Conservation (phyloP, 35 echinoderm and acorn worm genomes). For the Chiridota heheva region DNA sequence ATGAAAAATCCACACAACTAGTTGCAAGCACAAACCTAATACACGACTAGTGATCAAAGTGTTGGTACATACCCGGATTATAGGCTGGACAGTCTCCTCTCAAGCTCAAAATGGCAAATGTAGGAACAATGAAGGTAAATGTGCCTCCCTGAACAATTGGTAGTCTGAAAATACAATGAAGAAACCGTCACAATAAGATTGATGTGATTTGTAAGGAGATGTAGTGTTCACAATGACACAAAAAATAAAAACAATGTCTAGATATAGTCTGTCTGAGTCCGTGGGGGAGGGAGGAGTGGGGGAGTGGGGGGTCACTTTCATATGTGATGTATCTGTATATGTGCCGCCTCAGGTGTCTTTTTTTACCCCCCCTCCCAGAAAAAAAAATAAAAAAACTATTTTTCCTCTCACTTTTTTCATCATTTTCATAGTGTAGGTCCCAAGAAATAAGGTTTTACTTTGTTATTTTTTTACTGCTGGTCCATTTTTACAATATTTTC, state of each 20-base stretch:
- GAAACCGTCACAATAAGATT: background rate
- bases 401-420: too few relatives aligned
- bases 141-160: conserved; percentile 93
- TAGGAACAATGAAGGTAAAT: conserved; percentile 75
- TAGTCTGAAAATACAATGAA: conserved; percentile 41
- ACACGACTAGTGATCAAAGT: background rate
- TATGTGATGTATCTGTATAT: too few relatives aligned
- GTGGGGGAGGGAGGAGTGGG: background rate
- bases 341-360: too few relatives aligned
- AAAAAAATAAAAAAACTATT: too few relatives aligned
- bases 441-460: too few relatives aligned
- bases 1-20: too few relatives aligned
- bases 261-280: background rate
- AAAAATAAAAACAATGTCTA: background rate
- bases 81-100: conserved; percentile 55
- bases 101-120: conserved; percentile 71
- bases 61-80: conserved; percentile 35
- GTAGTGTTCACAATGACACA: background rate
- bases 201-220: background rate
- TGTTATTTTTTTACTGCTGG: too few relatives aligned
- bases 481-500: too few relatives aligned
- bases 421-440: too few relatives aligned
- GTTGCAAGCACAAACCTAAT: too few relatives aligned
- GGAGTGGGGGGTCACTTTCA: too few relatives aligned
- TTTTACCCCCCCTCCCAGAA: too few relatives aligned